Evolutionary conservation across 2,113 vertebrate genomes (phyloP), one percentile per base, ranked within the genome.

Genomic region (Piaya cayana): DNA sequence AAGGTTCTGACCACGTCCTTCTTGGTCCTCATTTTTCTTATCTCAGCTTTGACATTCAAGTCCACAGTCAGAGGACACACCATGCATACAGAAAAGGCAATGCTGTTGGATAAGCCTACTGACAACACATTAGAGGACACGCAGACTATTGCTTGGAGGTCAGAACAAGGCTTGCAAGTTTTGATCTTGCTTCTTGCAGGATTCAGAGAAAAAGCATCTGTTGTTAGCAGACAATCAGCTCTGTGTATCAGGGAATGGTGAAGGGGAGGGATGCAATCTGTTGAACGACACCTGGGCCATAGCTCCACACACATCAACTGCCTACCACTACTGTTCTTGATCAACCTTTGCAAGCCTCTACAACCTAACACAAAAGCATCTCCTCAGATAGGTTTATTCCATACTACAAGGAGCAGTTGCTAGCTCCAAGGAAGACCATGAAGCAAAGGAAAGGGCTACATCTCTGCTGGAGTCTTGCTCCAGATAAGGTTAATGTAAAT

Each of bases 201-300:
- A 26, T 65, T 49, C 39, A 53, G n/a, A 67, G 52, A 36, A 82
- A 78, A 60, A 15, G 6, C 39, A 36, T 36, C 25, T 67, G 84
- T 69, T 59, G n/a, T 14, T 39, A 52, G 56, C 27, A 62, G 20
- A 23, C 29, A 58, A 22, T 11, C 49, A 74, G 62, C 27, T 75
- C n/a, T 29, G 6, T 6, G 11, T 29, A 29, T 2, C 3, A 0
- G 20, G 18, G 56, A 64, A 52, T 2, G 15, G 56, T 27, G 36
- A 75, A 80, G 32, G n/a, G 37, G 47, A 37, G 10, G 58, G 43
- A 53, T 27, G 36, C 6, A 52, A 23, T 11, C 32, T 49, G 36
- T 42, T 27, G 55, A 63, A 34, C 22, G 50, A 3, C 42, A 43
- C 39, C 39, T 15, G 29, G 34, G 30, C 53, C 60, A 55, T 17